Conservation (phyloP, 2,113 vertebrate genomes). For the Oreochromis niloticus region DNA sequence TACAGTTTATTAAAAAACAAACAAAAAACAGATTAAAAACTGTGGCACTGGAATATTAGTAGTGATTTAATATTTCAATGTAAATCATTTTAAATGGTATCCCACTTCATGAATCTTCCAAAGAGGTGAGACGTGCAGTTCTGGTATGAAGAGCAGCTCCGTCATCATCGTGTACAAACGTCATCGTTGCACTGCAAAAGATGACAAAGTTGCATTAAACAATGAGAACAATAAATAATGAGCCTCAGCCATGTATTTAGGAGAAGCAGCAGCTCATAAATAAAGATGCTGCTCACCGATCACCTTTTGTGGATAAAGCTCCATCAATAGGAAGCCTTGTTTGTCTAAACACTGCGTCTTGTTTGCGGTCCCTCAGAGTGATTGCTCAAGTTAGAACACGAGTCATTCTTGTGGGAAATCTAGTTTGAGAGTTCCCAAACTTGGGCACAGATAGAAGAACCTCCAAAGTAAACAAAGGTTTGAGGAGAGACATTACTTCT, state of each 20-base stretch:
- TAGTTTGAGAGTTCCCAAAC: background rate
- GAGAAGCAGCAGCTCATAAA: background rate
- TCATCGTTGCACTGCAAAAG: conserved; percentile 71
- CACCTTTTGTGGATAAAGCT: background rate
- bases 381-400: background rate
- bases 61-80: background rate
- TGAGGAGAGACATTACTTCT: background rate
- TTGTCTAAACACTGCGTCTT: background rate
- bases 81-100: background rate
- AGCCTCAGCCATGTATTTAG: background rate
- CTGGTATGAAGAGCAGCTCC: background rate
- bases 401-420: background rate
- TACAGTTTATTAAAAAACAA: background rate
- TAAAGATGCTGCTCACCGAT: background rate
- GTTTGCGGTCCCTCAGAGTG: background rate
- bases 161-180: conserved; percentile 56
- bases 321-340: background rate
- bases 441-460: background rate
- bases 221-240: background rate
- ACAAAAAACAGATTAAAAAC: background rate
- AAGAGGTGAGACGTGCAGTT: background rate
- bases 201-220: background rate
- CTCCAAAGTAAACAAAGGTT: background rate
- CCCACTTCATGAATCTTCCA: background rate
- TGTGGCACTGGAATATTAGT: background rate